These are phyloP conservation scores for Paraplagusia blochii DNA, from an alignment of 2,113 vertebrate genomes.

Conservation along the genomic window DNA sequence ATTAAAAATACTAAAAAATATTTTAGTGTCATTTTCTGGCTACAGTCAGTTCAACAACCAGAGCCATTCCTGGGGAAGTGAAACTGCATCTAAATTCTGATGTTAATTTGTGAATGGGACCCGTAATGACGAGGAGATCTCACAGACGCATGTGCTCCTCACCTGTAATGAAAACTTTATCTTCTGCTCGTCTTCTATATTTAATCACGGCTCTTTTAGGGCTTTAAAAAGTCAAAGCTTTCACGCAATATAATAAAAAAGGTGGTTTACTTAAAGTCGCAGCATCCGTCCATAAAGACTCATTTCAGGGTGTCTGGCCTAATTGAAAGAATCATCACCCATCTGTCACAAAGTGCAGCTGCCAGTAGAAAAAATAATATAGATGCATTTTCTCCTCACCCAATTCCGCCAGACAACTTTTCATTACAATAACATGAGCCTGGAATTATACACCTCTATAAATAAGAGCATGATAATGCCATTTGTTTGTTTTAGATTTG, in stretches of 20 bases:
- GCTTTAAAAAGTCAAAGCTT: conserved; percentile 20
- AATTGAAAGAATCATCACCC: conserved; percentile 52
- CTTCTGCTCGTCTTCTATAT: background rate
- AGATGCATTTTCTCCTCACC: conserved; percentile 40
- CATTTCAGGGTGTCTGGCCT: conserved; percentile 50
- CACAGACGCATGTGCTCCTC: background rate
- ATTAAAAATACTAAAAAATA: background rate
- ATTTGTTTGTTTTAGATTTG: conserved; percentile 56
- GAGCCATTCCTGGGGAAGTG: background rate
- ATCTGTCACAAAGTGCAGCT: conserved; percentile 54
- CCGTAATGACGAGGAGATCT: background rate
- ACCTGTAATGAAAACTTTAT: background rate
- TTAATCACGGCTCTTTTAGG: conserved; percentile 8
- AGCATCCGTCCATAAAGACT: conserved; percentile 37
- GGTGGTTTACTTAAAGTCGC: conserved; percentile 30
- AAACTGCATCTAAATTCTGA: no score
- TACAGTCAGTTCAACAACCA: background rate
- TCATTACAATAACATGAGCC: conserved; percentile 57
- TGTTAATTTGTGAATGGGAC: no score
- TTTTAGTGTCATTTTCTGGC: background rate
- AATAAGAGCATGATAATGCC: conserved; percentile 47
- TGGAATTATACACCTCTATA: conserved; percentile 42
- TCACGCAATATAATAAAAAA: conserved; percentile 36
- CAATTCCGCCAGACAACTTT: conserved; percentile 45
- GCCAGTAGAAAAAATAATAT: conserved; percentile 53